Conservation (phyloP, 2,113 vertebrate species). For the Peromyscus polionotus region DNA sequence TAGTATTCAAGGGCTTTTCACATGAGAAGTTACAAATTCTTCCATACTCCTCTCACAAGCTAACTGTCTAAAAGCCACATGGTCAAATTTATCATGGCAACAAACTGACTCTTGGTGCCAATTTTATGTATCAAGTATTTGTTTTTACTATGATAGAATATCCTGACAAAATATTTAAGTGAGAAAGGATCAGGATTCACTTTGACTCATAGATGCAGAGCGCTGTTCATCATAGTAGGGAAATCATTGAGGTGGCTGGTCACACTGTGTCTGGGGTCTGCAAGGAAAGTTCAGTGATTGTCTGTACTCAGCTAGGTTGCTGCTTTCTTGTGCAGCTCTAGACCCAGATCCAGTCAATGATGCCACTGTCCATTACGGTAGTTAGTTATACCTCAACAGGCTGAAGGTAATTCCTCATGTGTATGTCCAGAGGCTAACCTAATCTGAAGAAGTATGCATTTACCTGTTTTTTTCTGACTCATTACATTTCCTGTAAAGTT, state of each 20-base stretch:
- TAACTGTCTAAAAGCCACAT: background rate
- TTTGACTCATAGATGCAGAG: background rate
- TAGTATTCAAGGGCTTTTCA: background rate
- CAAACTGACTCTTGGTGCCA: background rate
- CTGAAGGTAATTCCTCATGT: background rate
- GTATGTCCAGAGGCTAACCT: background rate
- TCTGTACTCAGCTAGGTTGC: background rate
- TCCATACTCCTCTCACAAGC: background rate
- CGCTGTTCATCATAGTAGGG: background rate
- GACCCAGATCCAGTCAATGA: background rate
- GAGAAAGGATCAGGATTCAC: background rate
- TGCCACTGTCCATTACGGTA: background rate
- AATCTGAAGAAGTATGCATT: background rate
- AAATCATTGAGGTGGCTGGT: background rate
- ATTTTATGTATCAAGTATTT: background rate
- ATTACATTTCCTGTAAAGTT: background rate
- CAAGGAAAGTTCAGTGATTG: background rate
- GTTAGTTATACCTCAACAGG: background rate
- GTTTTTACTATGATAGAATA: background rate
- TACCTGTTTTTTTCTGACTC: background rate
- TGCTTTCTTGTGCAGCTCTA: background rate
- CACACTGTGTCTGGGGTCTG: background rate
- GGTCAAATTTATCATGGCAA: background rate
- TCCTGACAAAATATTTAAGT: background rate
- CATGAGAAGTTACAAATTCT: background rate